phyloP scores from a whole-genome alignment of 1,140 invertebrate genomes.

The Tetramorium alpestre region DNA sequence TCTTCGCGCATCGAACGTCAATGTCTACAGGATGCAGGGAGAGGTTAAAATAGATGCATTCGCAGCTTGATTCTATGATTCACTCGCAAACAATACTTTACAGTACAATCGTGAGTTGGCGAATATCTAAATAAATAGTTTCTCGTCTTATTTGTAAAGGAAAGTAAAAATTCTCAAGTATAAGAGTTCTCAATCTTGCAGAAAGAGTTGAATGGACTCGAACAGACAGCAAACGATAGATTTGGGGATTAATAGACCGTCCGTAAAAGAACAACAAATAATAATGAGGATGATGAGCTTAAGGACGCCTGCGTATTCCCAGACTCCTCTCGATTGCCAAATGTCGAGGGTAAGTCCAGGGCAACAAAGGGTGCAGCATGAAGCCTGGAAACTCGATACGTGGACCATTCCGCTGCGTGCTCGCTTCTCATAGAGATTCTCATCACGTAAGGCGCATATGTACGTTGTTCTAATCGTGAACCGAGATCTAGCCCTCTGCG shows the following conservation, averaged over 20 bases:
- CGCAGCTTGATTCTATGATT: neutral
- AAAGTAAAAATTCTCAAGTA: neutral
- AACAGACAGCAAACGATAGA: neutral
- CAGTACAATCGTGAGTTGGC: neutral
- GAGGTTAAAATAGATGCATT: neutral
- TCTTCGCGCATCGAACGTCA: neutral
- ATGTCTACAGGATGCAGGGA: neutral
- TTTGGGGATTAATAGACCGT: conserved; percentile 3
- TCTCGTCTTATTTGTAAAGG: neutral
- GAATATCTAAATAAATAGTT: neutral
- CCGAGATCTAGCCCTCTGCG: conserved; percentile 64
- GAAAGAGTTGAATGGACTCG: conserved; percentile 3
- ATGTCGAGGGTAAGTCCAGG: conserved; percentile 40
- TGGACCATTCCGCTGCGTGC: conserved; percentile 47
- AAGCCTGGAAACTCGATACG: conserved; percentile 67
- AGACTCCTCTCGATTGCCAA: conserved; percentile 36
- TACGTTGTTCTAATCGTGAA: conserved; percentile 68
- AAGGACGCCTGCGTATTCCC: neutral
- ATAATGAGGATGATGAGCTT: conserved; percentile 1
- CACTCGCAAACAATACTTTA: neutral
- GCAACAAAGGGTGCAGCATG: conserved; percentile 56
- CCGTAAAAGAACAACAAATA: neutral
- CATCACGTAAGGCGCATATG: conserved; percentile 70
- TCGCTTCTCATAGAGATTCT: conserved; percentile 64
- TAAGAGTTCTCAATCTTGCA: neutral